phyloP scores from a whole-genome alignment of 2,113 vertebrate genomes.

The Theristicus caerulescens region DNA sequence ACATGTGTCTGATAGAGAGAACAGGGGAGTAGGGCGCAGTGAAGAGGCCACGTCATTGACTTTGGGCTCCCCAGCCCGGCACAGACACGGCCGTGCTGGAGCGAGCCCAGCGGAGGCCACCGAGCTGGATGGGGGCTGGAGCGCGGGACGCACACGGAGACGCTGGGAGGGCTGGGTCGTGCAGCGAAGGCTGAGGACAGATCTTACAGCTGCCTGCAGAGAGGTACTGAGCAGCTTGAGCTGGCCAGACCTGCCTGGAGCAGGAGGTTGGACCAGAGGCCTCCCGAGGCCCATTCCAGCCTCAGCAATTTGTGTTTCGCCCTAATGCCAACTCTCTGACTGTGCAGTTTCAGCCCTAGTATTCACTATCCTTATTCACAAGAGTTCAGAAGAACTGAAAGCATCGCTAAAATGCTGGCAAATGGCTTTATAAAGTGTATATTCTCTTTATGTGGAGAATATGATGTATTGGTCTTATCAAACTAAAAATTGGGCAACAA shows the following conservation, averaged over 20 bases:
- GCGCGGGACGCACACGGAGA: accelerated
- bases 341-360: not conserved
- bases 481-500: not conserved
- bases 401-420: not conserved
- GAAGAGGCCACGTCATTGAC: not conserved
- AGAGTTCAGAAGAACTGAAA: not conserved
- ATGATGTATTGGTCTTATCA: not conserved
- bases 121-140: not conserved
- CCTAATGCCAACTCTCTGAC: not conserved
- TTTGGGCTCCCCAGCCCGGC: not conserved
- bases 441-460: not conserved
- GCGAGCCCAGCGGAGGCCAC: not conserved
- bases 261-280: not conserved
- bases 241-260: not conserved
- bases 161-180: not conserved
- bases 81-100: not conserved
- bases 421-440: not conserved
- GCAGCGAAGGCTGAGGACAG: not conserved
- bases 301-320: not conserved
- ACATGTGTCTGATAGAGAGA: accelerated
- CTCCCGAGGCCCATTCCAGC: not conserved
- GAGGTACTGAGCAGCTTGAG: not conserved
- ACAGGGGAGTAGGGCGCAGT: accelerated
- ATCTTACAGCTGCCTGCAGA: not conserved
- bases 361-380: not conserved